Base-by-base conservation (phyloP, 2,113 vertebrate species). In the Laticauda colubrina region DNA sequence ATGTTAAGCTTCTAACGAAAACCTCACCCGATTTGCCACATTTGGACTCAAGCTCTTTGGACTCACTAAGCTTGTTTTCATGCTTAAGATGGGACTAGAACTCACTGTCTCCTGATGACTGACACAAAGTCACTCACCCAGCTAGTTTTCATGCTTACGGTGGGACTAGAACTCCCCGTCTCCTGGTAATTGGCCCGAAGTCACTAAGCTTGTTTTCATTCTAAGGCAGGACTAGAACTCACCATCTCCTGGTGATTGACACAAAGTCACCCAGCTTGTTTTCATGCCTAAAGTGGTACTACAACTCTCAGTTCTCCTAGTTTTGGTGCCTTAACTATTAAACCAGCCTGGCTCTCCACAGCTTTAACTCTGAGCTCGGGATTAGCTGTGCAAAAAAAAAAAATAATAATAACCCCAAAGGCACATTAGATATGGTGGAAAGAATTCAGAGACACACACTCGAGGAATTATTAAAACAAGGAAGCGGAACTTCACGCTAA, bases 191-290 rank as follows among this genome's bases (percentile, higher is more conserved):
- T 61, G 59, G 1, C 9, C 0, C 9, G 29, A 29, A 29, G 24
- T 61, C 24, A 26, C 1, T 9, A 9, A 61, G 0, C 1, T 0
- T 0, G 1, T 10, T 61, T 61, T 11, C 9, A 61, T 29, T 9
- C 3, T 56, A 20, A 56, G 18, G 18, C 2, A 2, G 2, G 8
- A 61, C 59, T 61, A 61, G 59, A 61, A 61, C 9, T 29, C 26
- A 4, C 10, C 1, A 0, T 29, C 26, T 64, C 26, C 9, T 1
- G 24, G 24, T 61, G 8, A 11, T 5, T 61, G 59, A 9, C 59
- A 8, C 59, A 64, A 64, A 64, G 26, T 64, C 59, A 29, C 26
- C 59, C 59, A 2, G 59, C 9, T 3, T 4, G 3, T 64, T 29
- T 29, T 12, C 59, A 2, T 29, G 26, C 26, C 10, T n/a, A 69